Conservation (phyloP, 2,113 vertebrate genomes). For the Mastomys natalensis region DNA sequence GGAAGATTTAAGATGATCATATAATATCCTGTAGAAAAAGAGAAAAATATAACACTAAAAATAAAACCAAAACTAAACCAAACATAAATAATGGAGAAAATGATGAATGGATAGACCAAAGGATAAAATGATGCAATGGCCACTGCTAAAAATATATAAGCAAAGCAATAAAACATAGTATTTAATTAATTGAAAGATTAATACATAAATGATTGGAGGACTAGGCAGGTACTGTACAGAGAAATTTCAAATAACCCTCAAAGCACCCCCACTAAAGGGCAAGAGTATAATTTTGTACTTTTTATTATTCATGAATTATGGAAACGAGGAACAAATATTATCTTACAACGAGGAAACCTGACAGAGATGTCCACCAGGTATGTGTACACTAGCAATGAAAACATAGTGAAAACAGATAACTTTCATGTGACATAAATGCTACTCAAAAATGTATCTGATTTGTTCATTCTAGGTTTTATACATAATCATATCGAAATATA, state of each 20-base stretch:
- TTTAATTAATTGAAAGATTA: not conserved
- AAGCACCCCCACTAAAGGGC: not conserved
- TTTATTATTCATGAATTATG: not conserved
- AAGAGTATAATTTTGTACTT: fast-evolving
- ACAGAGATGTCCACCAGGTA: not conserved
- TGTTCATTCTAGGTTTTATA: not conserved
- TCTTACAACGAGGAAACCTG: not conserved
- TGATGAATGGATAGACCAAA: not conserved
- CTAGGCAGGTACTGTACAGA: too few species aligned
- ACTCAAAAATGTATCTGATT: not conserved
- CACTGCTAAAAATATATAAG: not conserved
- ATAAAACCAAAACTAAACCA: not conserved
- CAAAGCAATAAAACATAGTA: not conserved
- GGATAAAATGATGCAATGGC: not conserved
- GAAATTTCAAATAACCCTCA: not conserved
- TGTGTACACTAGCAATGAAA: not conserved
- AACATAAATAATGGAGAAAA: not conserved
- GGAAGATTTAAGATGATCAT: not conserved
- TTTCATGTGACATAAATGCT: not conserved
- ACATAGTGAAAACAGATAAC: not conserved
- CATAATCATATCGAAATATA: not conserved
- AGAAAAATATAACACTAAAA: not conserved
- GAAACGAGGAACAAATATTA: not conserved
- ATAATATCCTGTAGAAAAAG: not conserved
- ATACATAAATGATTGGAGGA: not conserved